These are phyloP conservation scores for Zenarchopterus dispar DNA, from an alignment of 2,797 vertebrate genomes.

Conservation along the genomic window DNA sequence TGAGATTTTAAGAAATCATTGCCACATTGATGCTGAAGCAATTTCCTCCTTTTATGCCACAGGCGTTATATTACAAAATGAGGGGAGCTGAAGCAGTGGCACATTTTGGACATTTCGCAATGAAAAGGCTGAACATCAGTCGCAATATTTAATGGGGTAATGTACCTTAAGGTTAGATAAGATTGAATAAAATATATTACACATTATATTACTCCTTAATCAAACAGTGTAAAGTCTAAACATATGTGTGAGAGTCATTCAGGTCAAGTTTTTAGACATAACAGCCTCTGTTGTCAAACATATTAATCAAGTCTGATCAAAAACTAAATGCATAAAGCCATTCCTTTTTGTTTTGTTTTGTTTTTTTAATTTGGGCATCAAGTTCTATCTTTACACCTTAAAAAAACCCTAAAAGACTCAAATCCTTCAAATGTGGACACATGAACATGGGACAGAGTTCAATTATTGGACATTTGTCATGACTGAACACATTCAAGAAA, in stretches of 20 bases:
- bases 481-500: neutral
- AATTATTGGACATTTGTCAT: neutral
- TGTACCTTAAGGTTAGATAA: too few relatives aligned
- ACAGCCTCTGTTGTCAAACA: too few relatives aligned
- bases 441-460: neutral
- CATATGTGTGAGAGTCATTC: too few relatives aligned
- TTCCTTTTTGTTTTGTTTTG: too few relatives aligned
- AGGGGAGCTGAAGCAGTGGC: neutral
- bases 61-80: neutral
- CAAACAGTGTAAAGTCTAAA: too few relatives aligned
- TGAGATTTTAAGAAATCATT: neutral
- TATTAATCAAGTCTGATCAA: too few relatives aligned
- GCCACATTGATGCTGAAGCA: neutral
- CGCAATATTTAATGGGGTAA: too few relatives aligned
- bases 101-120: neutral
- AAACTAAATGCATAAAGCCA: too few relatives aligned
- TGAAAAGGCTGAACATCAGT: neutral
- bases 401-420: too few relatives aligned
- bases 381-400: neutral
- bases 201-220: too few relatives aligned
- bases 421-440: neutral
- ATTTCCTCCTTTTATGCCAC: neutral
- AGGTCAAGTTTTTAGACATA: too few relatives aligned
- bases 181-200: too few relatives aligned
- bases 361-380: neutral